Conservation (phyloP, 1,140 invertebrate genomes). For the Pollicipes pollicipes region DNA sequence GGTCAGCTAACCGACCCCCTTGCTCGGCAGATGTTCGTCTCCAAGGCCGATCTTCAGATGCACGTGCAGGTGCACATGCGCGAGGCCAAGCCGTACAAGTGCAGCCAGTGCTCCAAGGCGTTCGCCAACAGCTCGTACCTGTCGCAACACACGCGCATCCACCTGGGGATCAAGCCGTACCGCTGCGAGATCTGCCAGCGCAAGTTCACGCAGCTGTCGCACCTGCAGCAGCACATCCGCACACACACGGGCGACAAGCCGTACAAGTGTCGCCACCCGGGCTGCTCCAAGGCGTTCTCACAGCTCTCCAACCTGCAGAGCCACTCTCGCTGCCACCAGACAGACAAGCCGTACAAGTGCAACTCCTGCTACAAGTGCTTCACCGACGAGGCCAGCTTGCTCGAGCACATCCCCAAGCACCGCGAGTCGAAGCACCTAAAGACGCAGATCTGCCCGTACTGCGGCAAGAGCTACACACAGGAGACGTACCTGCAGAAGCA, state of each 20-base stretch:
- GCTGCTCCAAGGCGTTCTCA: slow-evolving; percentile 96
- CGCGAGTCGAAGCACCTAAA: slow-evolving; percentile 99
- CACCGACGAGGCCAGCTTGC: slow-evolving; percentile 77
- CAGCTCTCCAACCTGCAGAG: slow-evolving; percentile 95
- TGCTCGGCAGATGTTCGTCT: slow-evolving; percentile 81
- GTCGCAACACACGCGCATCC: slow-evolving; percentile 95
- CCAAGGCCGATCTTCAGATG: slow-evolving; percentile 89
- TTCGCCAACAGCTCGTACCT: slow-evolving; percentile 99
- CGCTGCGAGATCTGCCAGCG: slow-evolving; percentile 94
- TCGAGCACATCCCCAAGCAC: slow-evolving; percentile 97
- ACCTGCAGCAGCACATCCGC: slow-evolving; percentile 95
- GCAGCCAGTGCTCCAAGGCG: slow-evolving; percentile 91
- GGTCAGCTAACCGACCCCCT: too few species aligned
- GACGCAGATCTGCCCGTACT: slow-evolving; percentile 97
- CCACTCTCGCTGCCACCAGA: slow-evolving; percentile 94
- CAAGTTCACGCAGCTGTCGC: slow-evolving; percentile 96
- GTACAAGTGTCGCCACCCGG: slow-evolving; percentile 91
- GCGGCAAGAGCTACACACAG: slow-evolving; percentile 97
- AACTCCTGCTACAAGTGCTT: slow-evolving; percentile 98
- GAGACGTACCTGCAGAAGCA: slow-evolving; percentile 97
- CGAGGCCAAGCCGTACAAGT: slow-evolving; percentile 98
- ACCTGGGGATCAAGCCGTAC: slow-evolving; percentile 89
- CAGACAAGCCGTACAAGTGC: slow-evolving; percentile 91
- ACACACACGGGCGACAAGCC: slow-evolving; percentile 97
- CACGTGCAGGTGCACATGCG: slow-evolving; percentile 96